Evolutionary conservation across 2,888 invertebrate species (phyloP).

Genomic region (Ctenicera cuprea): DNA sequence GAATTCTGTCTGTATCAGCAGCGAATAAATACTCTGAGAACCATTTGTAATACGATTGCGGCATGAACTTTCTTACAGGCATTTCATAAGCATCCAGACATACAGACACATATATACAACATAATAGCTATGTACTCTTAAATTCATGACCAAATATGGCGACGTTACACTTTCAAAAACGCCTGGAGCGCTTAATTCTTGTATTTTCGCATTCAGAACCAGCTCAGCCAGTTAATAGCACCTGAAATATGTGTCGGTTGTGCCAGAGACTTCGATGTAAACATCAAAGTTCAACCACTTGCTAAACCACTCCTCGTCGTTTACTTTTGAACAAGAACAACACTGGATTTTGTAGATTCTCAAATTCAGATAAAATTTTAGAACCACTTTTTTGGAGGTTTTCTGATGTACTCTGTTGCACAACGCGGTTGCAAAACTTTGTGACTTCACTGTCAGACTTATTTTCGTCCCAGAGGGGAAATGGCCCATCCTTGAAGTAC

Average conservation of each 20-base stretch:
- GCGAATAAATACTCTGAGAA: not conserved
- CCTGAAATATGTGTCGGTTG: constrained; percentile 56
- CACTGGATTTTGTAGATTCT: not conserved
- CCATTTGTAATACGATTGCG: not conserved
- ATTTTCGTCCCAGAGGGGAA: too few relatives aligned
- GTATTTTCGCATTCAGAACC: constrained; percentile 55
- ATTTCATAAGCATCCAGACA: constrained; percentile 41
- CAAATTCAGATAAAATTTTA: not conserved
- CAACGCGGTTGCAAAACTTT: not conserved
- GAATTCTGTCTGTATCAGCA: too few relatives aligned
- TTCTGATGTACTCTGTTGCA: too few relatives aligned
- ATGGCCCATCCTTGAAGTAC: too few relatives aligned
- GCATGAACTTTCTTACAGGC: not conserved
- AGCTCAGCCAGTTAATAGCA: constrained; percentile 56
- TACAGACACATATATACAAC: constrained; percentile 46
- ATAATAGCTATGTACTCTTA: constrained; percentile 36
- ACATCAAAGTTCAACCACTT: constrained; percentile 54
- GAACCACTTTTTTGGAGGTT: too few relatives aligned
- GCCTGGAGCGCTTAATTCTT: constrained; percentile 50
- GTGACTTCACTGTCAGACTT: too few relatives aligned
- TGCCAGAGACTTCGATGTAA: constrained; percentile 47
- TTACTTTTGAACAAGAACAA: constrained; percentile 3
- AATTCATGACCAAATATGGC: constrained; percentile 55
- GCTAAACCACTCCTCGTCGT: constrained; percentile 37
- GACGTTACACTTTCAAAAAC: constrained; percentile 59